A percentile compares a stretch with the other conserved stretches of the same genome.
Conservation (phyloP, 2,888 invertebrate genomes). For the Dynastes hyllus region DNA sequence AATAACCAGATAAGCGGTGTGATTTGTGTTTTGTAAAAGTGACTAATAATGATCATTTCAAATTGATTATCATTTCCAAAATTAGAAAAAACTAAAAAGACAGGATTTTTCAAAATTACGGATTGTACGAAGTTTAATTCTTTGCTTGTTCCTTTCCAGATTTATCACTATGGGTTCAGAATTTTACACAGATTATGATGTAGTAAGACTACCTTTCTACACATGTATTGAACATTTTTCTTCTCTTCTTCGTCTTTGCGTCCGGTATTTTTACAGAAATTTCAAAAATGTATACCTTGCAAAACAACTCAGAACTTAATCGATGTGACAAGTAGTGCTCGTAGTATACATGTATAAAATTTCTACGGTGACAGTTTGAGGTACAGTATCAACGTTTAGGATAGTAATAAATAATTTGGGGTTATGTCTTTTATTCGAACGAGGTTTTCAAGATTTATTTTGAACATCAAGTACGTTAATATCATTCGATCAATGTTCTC, state of each 20-base stretch:
- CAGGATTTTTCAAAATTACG: too few relatives aligned
- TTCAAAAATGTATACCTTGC: slow-evolving; percentile 35
- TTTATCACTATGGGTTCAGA: slow-evolving; percentile 68
- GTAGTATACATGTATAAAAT: slow-evolving; percentile 47
- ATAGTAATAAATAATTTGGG: too few relatives aligned
- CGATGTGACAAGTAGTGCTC: neutral
- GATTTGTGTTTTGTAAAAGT: too few relatives aligned
- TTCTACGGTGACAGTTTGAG: slow-evolving; percentile 49
- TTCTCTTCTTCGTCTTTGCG: neutral
- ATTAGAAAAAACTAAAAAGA: too few relatives aligned
- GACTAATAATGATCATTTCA: too few relatives aligned
- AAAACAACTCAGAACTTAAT: neutral
- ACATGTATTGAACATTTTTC: slow-evolving; percentile 65
- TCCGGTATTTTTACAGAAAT: slow-evolving; percentile 53
- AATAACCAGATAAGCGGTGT: too few relatives aligned
- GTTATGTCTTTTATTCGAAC: too few relatives aligned
- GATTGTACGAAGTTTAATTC: too few relatives aligned
- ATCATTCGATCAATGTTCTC: neutral
- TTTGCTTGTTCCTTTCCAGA: neutral
- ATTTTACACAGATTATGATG: slow-evolving; percentile 68
- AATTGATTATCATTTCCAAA: too few relatives aligned
- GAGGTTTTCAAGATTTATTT: too few relatives aligned
- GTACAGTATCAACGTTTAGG: slow-evolving; percentile 23
- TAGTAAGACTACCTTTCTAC: slow-evolving; percentile 68
- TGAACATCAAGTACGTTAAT: neutral